phyloP scores from a whole-genome alignment of 2,113 vertebrate species.

The Australoheros scitulus region DNA sequence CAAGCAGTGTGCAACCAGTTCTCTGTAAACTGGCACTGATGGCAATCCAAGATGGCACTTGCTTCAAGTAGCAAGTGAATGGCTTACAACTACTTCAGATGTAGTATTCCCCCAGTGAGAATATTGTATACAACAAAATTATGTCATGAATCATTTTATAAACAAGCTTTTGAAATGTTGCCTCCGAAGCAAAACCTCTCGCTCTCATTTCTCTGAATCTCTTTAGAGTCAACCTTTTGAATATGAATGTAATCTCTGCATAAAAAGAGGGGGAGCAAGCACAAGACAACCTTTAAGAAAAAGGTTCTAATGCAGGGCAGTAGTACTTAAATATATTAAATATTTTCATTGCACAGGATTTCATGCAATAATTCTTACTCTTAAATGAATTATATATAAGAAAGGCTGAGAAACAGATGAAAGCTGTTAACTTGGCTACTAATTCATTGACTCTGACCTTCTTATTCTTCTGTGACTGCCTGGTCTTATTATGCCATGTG shows the following conservation, averaged over 20 bases:
- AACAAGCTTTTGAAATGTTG: not conserved
- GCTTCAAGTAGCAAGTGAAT: not conserved
- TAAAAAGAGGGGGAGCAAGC: too few species aligned
- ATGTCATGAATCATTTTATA: not conserved
- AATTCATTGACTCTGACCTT: not conserved
- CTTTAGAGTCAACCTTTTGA: not conserved
- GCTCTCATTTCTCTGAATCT: not conserved
- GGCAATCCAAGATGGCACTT: not conserved
- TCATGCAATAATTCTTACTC: not conserved
- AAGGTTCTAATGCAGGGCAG: too few species aligned
- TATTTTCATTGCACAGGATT: not conserved
- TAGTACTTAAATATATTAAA: too few species aligned
- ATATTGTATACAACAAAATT: not conserved
- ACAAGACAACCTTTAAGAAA: too few species aligned
- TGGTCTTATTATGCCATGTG: not conserved
- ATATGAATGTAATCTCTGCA: constrained; percentile 15
- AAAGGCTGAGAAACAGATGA: not conserved
- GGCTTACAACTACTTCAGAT: not conserved
- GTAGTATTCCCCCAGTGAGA: not conserved
- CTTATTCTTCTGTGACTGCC: not conserved
- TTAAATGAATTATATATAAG: too few species aligned
- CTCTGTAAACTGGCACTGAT: not conserved
- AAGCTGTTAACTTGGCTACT: not conserved
- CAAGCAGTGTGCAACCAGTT: not conserved
- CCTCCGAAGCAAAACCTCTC: not conserved